These are phyloP conservation scores for Salpingus planirostris DNA, from an alignment of 2,888 invertebrate genomes.

Conservation along the genomic window DNA sequence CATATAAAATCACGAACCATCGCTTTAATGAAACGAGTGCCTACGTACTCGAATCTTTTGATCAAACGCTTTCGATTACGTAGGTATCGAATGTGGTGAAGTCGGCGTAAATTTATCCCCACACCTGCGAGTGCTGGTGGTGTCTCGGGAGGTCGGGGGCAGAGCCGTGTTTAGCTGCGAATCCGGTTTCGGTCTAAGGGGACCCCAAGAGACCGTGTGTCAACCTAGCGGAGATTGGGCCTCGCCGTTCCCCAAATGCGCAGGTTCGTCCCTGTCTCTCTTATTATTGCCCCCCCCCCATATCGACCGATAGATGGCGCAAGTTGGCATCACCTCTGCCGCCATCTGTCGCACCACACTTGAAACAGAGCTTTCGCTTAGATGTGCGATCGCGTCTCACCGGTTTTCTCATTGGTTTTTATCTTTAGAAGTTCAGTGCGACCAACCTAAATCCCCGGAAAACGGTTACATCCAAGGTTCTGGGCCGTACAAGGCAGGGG, in stretches of 20 bases:
- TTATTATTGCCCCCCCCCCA: background rate
- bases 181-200: conserved; percentile 66
- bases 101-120: conserved; percentile 49
- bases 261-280: conserved; percentile 44
- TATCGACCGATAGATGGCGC: background rate
- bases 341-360: too few species aligned
- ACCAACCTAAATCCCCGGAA: conserved; percentile 62
- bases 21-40: too few species aligned
- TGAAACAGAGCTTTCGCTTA: too few species aligned
- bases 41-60: too few species aligned
- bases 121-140: conserved; percentile 60
- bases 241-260: conserved; percentile 63
- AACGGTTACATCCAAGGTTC: conserved; percentile 73
- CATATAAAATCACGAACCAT: too few species aligned
- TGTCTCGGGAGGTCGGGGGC: conserved; percentile 73
- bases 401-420: too few species aligned
- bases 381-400: too few species aligned
- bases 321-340: background rate
- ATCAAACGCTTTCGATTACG: too few species aligned
- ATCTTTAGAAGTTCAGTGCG: conserved; percentile 66
- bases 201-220: conserved; percentile 66
- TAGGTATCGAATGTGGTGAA: conserved; percentile 71
- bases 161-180: conserved; percentile 72
- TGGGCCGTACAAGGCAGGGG: conserved; percentile 72
- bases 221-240: conserved; percentile 74